Base-by-base conservation (phyloP, 2,113 vertebrate species). In the Tenrec ecaudatus region DNA sequence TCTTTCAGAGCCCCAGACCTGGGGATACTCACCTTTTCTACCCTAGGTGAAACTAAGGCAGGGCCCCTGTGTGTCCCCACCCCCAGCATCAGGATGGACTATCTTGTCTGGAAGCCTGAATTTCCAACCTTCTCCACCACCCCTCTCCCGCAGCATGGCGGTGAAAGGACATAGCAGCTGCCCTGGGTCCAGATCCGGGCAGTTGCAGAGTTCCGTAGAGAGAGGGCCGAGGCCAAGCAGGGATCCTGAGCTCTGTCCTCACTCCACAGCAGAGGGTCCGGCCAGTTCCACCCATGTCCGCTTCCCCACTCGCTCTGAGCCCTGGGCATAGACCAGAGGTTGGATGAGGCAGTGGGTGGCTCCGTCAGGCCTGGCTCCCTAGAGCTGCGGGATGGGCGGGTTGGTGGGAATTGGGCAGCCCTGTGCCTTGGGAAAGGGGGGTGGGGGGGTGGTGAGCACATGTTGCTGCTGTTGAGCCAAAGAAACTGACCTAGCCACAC, bases 291-390 rank as follows among this genome's bases (percentile, higher is more conserved):
- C 29, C 22, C 36, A 31, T n/a, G 16, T 5, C n/a, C 57, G 47
- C 4, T 53, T 40, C 57, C 57, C 57, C 66, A 7, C 64, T 17
- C 62, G n/a, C 75, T 27, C 16, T 27, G 76, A 53, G 87, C 31
- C 3, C 10, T 19, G 27, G 29, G n/a, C 2, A 76, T 40, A 29
- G 22, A 53, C 81, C 57, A 5, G 53, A 33, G 47, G 58, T 12
- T 23, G 17, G 88, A 47, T 60, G 2, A 22, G 6, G 29, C 2
- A 22, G n/a, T 11, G 0, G 4, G 0, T 9, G 0, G 11, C 27
- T 53, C 47, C 29, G 25, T 27, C 36, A 0, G n/a, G 1, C 31
- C 5, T 7, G 47, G 16, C 31, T 47, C 17, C 7, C 27, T 9
- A 1, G 77, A 66, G 69, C 75, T 47, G 6, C 11, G 25, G 58